phyloP scores from a whole-genome alignment of 2,888 invertebrate genomes.

The Chironomus riparius region DNA sequence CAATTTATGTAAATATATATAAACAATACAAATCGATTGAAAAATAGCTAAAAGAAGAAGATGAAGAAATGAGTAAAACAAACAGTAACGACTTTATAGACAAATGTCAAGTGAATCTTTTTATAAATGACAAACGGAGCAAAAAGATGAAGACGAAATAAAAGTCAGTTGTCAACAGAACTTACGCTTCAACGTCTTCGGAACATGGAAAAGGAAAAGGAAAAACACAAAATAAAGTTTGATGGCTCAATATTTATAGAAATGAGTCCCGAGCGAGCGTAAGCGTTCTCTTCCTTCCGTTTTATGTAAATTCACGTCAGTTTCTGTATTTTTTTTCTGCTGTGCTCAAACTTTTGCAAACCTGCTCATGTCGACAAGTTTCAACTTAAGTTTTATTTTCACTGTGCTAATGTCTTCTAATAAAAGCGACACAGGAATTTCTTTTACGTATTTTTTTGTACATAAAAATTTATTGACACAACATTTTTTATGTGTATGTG shows the following conservation, averaged over 20 bases:
- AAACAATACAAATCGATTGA: too few species aligned
- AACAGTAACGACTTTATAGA: too few species aligned
- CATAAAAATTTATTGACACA: background rate
- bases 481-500: background rate
- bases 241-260: constrained; percentile 1
- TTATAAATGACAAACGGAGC: too few species aligned
- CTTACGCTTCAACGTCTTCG: background rate
- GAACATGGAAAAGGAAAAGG: background rate
- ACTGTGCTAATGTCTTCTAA: background rate
- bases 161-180: background rate
- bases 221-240: background rate
- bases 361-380: background rate
- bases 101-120: too few species aligned
- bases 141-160: too few species aligned
- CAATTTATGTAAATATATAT: too few species aligned
- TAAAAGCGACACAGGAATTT: background rate
- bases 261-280: constrained; percentile 2
- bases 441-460: background rate
- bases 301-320: constrained; percentile 1
- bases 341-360: background rate
- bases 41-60: too few species aligned
- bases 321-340: too few species aligned
- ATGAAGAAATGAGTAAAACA: too few species aligned
- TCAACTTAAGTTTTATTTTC: background rate
- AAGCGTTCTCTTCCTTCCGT: background rate